A percentile compares a stretch with the other conserved stretches of the same genome.
Evolutionary conservation across 2,888 invertebrate species (phyloP).

Genomic region (Sympetrum striolatum): DNA sequence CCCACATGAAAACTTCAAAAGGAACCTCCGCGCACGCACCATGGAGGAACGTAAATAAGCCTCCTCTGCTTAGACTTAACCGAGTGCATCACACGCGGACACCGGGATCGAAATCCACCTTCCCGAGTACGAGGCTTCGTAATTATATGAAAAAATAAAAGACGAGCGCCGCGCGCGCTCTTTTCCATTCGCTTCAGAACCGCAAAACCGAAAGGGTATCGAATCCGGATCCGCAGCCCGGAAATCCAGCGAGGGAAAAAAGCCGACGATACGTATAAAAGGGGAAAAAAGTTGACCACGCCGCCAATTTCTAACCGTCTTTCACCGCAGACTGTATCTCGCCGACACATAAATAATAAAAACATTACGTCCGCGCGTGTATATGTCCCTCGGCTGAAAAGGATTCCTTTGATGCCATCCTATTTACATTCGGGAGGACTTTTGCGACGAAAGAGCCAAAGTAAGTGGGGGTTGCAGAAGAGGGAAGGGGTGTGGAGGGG

Average conservation of each 20-base stretch:
- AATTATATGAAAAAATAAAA: neutral
- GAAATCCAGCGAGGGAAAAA: neutral
- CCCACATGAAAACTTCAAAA: neutral
- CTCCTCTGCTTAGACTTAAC: neutral
- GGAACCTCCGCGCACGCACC: neutral
- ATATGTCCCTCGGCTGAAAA: neutral
- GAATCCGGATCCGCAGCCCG: neutral
- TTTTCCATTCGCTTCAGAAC: neutral
- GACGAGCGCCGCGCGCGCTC: neutral
- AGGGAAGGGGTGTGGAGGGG: too few species aligned
- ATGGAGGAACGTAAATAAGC: neutral
- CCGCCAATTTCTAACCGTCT: neutral
- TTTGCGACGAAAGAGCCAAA: neutral
- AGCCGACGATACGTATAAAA: neutral
- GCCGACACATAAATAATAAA: neutral
- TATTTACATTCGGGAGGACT: neutral
- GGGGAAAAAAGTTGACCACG: neutral
- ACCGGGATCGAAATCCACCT: neutral
- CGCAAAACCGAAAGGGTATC: neutral
- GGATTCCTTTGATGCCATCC: neutral
- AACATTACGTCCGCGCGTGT: neutral
- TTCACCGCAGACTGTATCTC: neutral
- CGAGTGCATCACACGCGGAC: neutral
- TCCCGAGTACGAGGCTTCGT: neutral
- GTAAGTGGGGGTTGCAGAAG: too few species aligned